Base-by-base conservation (phyloP, 1,140 invertebrate species). In the Lysiphlebus fabarum region DNA sequence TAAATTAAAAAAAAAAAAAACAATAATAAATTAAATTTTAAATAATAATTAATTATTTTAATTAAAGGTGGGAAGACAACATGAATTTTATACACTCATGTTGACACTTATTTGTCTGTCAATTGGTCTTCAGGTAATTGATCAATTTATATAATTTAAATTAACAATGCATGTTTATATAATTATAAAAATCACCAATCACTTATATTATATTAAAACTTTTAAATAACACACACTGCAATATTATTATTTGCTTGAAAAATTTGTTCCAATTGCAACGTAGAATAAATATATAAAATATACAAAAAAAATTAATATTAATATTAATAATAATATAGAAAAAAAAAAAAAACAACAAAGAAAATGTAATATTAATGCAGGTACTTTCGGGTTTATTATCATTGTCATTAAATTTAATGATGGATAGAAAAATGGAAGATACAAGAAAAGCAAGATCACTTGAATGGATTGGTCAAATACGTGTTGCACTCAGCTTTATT, bases 51-150 rank as follows among this genome's bases (percentile, higher is more conserved):
- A 53, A 61, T 62, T 12, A 43, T 59, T 62, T 47, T 54, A 37
- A 59, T 65, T 68, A 55, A 61, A 72, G 83, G 86, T 91, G 5
- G 90, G 90, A 26, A 83, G 87, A 12, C 85, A 87, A 66, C 90
- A 93, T 72, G 87, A 92, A 70, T 93, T 92, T 74, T 93, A 93
- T 69, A 86, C 84, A 49, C 77, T 92, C 17, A 87, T 94, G 83
- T 73, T 95, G 4, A 84, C 84, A 38, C 82, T 95, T 43, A 93
- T 95, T 62, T 86, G 85, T 40, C 82, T 89, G 17, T 94, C 91
- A 7, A 92, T 95, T 56, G 83, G 91, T n/a, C 77, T 95, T 59
- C 92, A 95, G 89, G 92, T 94, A 78, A 64, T 37, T 58, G 62
- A 64, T 63, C 64, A 65, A 58, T 50, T 34, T 60, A 49, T 63